phyloP scores from a whole-genome alignment of 2,113 vertebrate species.

The Urocynchramus pylzowi region DNA sequence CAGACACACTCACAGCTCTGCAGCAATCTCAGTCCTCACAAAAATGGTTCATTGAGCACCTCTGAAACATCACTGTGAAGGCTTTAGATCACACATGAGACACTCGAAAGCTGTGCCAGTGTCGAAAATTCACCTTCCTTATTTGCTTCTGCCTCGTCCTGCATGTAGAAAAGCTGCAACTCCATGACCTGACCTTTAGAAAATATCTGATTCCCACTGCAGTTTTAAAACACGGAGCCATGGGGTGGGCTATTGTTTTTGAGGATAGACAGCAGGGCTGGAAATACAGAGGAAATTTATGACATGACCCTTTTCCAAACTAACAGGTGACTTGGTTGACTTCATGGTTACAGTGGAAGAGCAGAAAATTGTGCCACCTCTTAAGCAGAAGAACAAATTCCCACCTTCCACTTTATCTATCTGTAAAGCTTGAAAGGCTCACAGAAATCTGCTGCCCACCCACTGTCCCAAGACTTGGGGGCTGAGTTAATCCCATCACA shows the following conservation, averaged over 20 bases:
- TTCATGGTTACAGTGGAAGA: background rate
- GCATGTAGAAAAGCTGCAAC: background rate
- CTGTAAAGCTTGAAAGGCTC: background rate
- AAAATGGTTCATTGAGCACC: background rate
- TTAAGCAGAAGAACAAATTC: background rate
- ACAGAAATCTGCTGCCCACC: background rate
- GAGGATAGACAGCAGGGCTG: background rate
- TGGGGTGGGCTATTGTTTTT: background rate
- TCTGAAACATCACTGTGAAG: background rate
- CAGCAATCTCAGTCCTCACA: background rate
- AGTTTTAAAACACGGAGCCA: background rate
- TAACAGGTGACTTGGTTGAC: background rate
- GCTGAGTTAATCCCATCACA: slow-evolving; percentile 35
- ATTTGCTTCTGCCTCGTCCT: background rate
- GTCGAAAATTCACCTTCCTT: background rate
- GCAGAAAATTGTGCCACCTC: background rate
- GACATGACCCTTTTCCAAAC: background rate
- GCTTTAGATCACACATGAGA: background rate
- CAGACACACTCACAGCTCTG: background rate
- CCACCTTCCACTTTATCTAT: background rate
- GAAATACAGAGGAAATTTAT: background rate
- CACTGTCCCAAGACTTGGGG: background rate
- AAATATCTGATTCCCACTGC: background rate
- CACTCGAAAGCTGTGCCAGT: background rate
- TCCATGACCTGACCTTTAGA: background rate